A percentile compares a stretch with the other conserved stretches of the same genome.
phyloP scores from a whole-genome alignment of 2,797 vertebrate species.

The Enteromius radiatus region DNA sequence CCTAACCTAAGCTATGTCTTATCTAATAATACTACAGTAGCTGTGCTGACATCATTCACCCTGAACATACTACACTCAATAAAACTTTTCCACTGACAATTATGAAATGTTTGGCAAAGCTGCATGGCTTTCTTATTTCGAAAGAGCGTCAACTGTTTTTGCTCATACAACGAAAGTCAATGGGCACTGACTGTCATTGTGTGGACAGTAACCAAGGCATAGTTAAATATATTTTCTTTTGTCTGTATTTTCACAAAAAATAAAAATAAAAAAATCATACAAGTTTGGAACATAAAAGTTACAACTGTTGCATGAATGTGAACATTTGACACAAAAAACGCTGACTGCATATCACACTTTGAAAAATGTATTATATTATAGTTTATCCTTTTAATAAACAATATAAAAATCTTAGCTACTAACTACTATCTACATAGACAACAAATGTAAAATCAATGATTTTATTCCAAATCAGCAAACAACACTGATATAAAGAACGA shows the following conservation, averaged over 20 bases:
- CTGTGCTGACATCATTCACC: conserved; percentile 2
- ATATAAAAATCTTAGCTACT: background rate
- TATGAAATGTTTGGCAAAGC: background rate
- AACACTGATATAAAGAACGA: too few species aligned
- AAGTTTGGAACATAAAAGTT: background rate
- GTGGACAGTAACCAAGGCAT: background rate
- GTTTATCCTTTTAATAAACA: background rate
- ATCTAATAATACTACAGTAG: conserved; percentile 32
- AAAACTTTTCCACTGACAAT: conserved; percentile 2
- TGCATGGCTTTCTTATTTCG: background rate
- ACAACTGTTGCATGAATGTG: background rate
- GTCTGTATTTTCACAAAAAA: background rate
- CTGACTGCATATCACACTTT: too few species aligned
- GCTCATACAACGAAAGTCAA: background rate
- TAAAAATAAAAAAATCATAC: background rate
- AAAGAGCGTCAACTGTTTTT: background rate
- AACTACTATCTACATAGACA: too few species aligned
- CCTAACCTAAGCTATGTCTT: conserved; percentile 37
- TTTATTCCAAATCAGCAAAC: too few species aligned
- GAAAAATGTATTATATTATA: too few species aligned
- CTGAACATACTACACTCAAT: conserved; percentile 5
- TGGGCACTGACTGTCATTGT: too few species aligned
- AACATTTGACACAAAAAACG: background rate
- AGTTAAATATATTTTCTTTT: background rate
- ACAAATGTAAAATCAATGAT: too few species aligned